Evolutionary conservation across 2,888 invertebrate genomes (phyloP), one percentile per base, ranked within the genome.

Genomic region (Tetragonula carbonaria): DNA sequence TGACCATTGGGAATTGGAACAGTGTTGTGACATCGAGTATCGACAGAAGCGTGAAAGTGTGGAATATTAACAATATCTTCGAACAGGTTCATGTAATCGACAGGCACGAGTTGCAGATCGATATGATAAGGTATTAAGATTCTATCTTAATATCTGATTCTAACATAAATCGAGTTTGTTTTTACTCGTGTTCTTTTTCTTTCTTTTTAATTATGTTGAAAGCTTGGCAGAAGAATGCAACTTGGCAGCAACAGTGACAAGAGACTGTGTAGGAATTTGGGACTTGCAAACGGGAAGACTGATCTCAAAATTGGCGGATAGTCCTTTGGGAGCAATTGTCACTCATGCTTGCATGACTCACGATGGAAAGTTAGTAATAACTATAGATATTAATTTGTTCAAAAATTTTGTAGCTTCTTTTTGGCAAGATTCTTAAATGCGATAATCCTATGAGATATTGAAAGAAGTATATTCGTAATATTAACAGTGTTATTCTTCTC

Each of bases 11-110:
- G 0, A 96, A 97, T 86, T 98, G 98, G 98, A 98, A 98, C 94
- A 98, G 98, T 94, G 97, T 99, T 8, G 98, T 99, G 71, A 99
- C 99, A 0, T 99, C 99, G 0, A 99, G 99, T 0, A 99, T 99
- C 72, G 99, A 99, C 95, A 96, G 99, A 83, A 98, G 99, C 0
- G 99, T 99, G 13, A 99, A 99, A 96, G 98, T 99, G 6, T 99
- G 99, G 99, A 99, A 99, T 94, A 98, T 99, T 79, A 99, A 99
- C 94, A 99, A 99, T 94, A 99, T 99, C 88, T 98, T 99, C 92
- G 99, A 99, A 93, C 98, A 99, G 94, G 99, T 99, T 0, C 98
- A 99, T 93, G 98, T 98, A 63, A 99, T 99, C 87, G 98, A 99
- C 92, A 95, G 99, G 14, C 99, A 99, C 93, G 99, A 99, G 93